phyloP scores from a whole-genome alignment of 1,140 invertebrate genomes.

The Doryteuthis pealeii region DNA sequence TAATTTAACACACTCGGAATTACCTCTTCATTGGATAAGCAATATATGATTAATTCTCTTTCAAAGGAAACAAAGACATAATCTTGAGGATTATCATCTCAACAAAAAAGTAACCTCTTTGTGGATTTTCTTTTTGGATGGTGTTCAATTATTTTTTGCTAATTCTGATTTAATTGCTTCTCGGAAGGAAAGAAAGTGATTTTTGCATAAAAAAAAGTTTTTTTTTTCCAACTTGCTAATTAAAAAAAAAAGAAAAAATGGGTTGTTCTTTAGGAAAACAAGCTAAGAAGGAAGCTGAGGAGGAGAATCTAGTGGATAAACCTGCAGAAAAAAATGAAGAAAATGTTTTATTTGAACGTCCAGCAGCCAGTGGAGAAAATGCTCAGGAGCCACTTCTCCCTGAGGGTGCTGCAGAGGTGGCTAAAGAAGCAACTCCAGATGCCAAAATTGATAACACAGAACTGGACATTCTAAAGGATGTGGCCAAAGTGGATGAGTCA shows the following conservation, averaged over 20 bases:
- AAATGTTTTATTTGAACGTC: slow-evolving; percentile 11
- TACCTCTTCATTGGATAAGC: too few species aligned
- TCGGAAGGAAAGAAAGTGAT: too few species aligned
- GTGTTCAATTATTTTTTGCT: too few species aligned
- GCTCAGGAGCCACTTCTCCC: slow-evolving; percentile 7
- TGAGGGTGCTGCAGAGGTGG: neutral
- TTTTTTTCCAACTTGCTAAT: too few species aligned
- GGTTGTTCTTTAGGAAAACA: slow-evolving; percentile 27
- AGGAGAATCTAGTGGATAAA: slow-evolving; percentile 12
- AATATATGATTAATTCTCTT: too few species aligned
- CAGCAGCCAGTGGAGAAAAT: slow-evolving; percentile 9
- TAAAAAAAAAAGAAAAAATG: slow-evolving; percentile 18
- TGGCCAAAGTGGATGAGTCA: slow-evolving; percentile 7
- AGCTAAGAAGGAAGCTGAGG: slow-evolving; percentile 28
- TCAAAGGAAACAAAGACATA: too few species aligned
- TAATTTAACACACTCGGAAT: too few species aligned
- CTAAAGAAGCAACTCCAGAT: neutral
- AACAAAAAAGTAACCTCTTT: too few species aligned
- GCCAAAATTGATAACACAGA: neutral
- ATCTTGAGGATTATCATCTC: too few species aligned
- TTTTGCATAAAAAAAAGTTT: too few species aligned
- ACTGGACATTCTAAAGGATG: neutral
- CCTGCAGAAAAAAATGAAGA: slow-evolving; percentile 11
- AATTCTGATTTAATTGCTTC: too few species aligned
- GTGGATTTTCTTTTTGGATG: too few species aligned